Percentiles rank a stretch among this genome's conserved stretches.
Evolutionary conservation across 2,888 invertebrate genomes (phyloP).

Genomic region (Tethea ocularis): DNA sequence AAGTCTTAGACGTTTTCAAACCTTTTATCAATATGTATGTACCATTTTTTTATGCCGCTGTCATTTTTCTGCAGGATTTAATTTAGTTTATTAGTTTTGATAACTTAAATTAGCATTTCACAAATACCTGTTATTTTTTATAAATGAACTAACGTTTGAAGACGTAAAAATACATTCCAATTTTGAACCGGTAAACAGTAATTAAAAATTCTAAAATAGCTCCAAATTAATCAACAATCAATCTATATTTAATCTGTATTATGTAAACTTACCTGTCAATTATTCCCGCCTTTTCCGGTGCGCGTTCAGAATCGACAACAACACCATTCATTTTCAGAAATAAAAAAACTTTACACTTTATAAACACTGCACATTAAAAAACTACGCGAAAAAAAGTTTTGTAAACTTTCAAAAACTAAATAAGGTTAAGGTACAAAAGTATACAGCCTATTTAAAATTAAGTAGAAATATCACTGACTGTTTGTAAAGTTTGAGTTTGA

Average conservation of each 20-base stretch:
- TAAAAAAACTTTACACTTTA: slow-evolving; percentile 11
- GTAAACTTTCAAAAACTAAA: slow-evolving; percentile 10
- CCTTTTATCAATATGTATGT: too few species aligned
- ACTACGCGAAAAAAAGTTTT: slow-evolving; percentile 9
- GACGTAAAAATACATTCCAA: not conserved
- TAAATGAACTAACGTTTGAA: too few species aligned
- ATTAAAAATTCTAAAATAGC: slow-evolving; percentile 13
- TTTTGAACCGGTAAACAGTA: not conserved
- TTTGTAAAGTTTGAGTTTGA: slow-evolving; percentile 31
- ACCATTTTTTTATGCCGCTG: too few species aligned
- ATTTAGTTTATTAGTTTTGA: too few species aligned
- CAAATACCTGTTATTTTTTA: too few species aligned
- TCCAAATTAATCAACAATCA: slow-evolving; percentile 11
- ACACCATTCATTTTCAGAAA: slow-evolving; percentile 56
- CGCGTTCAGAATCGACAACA: slow-evolving; percentile 40
- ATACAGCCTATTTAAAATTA: slow-evolving; percentile 14
- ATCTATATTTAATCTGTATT: slow-evolving; percentile 19
- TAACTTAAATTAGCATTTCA: too few species aligned
- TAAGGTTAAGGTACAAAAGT: slow-evolving; percentile 16
- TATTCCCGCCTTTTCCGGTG: slow-evolving; percentile 51
- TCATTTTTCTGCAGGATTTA: too few species aligned
- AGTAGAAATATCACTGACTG: slow-evolving; percentile 20
- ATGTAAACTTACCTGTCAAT: slow-evolving; percentile 44
- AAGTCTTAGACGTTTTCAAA: too few species aligned
- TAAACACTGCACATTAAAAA: slow-evolving; percentile 14